Conservation (phyloP, 2,888 invertebrate genomes). For the Cheiracanthium punctorium region DNA sequence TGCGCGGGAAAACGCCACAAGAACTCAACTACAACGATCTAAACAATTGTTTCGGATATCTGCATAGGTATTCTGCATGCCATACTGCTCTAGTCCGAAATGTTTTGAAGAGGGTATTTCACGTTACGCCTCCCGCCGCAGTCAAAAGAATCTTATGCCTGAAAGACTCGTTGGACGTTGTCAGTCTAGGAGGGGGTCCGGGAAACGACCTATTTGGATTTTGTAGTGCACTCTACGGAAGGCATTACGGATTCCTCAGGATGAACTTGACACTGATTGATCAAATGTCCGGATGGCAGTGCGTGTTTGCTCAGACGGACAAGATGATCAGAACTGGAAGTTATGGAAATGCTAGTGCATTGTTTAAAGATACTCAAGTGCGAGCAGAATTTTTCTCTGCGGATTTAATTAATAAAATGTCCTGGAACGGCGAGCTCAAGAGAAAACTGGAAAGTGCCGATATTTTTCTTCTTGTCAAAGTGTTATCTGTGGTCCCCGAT, state of each 20-base stretch:
- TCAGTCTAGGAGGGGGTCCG: conserved; percentile 45
- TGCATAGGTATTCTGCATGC: conserved; percentile 49
- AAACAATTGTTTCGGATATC: conserved; percentile 34
- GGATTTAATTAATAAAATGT: neutral
- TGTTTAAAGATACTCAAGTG: conserved; percentile 19
- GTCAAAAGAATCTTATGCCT: conserved; percentile 26
- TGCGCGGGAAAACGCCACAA: conserved; percentile 27
- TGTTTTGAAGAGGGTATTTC: conserved; percentile 28
- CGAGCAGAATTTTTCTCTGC: conserved; percentile 2
- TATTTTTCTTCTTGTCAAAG: conserved; percentile 23
- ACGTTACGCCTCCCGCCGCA: conserved; percentile 19
- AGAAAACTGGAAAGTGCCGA: conserved; percentile 12
- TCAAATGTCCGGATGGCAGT: conserved; percentile 24
- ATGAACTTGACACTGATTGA: conserved; percentile 38
- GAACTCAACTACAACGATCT: conserved; percentile 33
- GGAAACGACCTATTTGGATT: conserved; percentile 39
- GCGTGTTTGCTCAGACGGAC: neutral
- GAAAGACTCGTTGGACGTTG: conserved; percentile 17
- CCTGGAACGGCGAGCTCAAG: conserved; percentile 20
- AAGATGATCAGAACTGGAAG: neutral
- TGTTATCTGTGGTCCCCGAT: conserved; percentile 38
- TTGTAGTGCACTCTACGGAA: conserved; percentile 39
- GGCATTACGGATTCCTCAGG: conserved; percentile 22
- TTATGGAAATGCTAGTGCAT: conserved; percentile 23
- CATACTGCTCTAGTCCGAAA: conserved; percentile 45